Evolutionary conservation across 2,888 invertebrate genomes (phyloP), one percentile per base, ranked within the genome.

Genomic region (Hypomecis punctinalis): DNA sequence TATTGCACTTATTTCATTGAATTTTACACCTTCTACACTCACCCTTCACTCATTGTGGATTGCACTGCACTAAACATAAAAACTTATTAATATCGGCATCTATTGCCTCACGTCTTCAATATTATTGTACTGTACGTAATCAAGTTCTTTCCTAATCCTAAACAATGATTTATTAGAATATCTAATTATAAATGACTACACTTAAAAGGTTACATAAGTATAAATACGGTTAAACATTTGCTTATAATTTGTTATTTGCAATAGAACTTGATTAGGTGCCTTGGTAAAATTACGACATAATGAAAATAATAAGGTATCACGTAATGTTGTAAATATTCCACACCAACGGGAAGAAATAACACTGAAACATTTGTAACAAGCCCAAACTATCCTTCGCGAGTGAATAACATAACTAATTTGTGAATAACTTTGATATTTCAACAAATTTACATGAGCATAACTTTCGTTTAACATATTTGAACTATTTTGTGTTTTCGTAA

Each of bases 1-100:
- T 89, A 89, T 88, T 86, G 86, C 91, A 90, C 89, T 91, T 86
- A 89, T 91, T 91, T 91, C 89, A 91, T 92, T 93, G 82, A 75
- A 80, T 85, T 80, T 83, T 79, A 85, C 84, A 83, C 88, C 88
- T 86, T 85, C 79, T 73, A 72, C 82, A 83, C 70, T 84, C 85
- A 86, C 82, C 86, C 84, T 75, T 79, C 78, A 79, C 80, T 84
- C 84, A 84, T 85, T 77, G 76, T 66, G 61, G 57, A 61, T 62
- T 61, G 72, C 70, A 73, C 69, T 70, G 67, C 64, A 63, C 65
- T 55, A 59, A 60, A 63, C 56, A 48, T 36, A 40, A 37, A 66
- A 59, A 55, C 23, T 35, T 55, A 64, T 56, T 61, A 35, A 53
- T 47, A 53, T 37, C 23, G 11, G 37, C 37, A 47, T 47, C 5